Evolutionary conservation across 2,797 vertebrate genomes (phyloP), one percentile per base, ranked within the genome.

Genomic region (Staurois parvus): DNA sequence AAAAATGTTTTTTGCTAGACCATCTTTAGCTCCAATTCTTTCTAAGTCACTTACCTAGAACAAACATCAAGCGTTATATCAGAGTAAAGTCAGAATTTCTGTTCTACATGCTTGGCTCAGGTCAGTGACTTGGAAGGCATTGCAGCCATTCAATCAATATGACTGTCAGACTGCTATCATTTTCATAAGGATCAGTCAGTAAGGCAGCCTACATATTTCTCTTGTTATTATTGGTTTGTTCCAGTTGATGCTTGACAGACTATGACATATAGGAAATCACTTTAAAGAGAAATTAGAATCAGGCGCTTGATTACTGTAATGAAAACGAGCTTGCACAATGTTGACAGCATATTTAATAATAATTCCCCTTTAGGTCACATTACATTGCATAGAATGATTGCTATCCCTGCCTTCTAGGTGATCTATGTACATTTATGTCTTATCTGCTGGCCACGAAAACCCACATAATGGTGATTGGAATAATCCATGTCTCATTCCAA

Each of bases 401-500:
- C 76, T 72, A 24, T 66, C n/a, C 24, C 21, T 67, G 40, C 5
- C 32, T 78, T 11, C 48, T 78, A 66, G 11, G 19, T 69, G 32
- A 30, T 52, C 45, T 12, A 74, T 80, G 67, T 76, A 48, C 62
- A 66, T 40, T 56, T 52, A 28, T 72, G 59, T 81, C 59, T 62
- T 81, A 48, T 37, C 48, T 78, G 74, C 74, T 37, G 74, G 37
- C 74, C 40, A 74, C 67, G 68, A 59, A 86, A 83, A 59, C 73
- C 64, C 30, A 72, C 79, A 76, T 82, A 85, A 86, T 82, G 74
- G 26, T 81, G 29, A 73, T 52, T 67, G 37, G 48, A 72, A 66
- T 76, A 72, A 77, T 64, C 67, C 69, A 69, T n/a, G 62, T 70
- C 42, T 75, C 42, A 40, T 79, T 85, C 79, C 84, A 81, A 86